Conservation (phyloP, 2,113 vertebrate species). For the Coryphaenoides rupestris region DNA sequence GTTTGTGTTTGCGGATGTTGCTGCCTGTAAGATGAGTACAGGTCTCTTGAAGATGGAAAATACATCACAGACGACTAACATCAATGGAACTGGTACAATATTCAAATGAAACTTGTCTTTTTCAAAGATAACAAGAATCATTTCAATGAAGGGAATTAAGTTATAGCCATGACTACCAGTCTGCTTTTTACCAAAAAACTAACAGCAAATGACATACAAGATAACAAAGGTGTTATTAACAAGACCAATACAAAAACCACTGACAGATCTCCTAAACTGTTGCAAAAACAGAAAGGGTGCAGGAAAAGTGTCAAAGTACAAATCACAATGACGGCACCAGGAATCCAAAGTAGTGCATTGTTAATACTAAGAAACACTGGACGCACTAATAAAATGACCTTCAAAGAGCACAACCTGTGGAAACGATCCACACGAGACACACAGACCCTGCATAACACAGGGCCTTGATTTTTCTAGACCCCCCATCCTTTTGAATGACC, state of each 20-base stretch:
- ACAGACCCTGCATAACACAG: not conserved
- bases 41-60: not conserved
- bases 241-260: too few relatives aligned
- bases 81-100: not conserved
- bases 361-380: too few relatives aligned
- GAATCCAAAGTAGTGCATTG: too few relatives aligned
- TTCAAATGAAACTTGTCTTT: not conserved
- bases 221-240: too few relatives aligned
- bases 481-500: not conserved
- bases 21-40: not conserved
- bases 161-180: not conserved
- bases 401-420: not conserved
- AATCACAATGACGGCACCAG: too few relatives aligned
- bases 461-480: slow-evolving; percentile 4
- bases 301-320: too few relatives aligned
- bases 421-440: slow-evolving; percentile 10
- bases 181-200: too few relatives aligned
- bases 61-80: slow-evolving; percentile 2
- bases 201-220: too few relatives aligned
- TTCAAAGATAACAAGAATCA: rapidly evolving
- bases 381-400: too few relatives aligned
- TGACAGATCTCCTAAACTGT: too few relatives aligned
- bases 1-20: not conserved
- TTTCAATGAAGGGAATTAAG: not conserved
- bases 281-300: too few relatives aligned